Percentiles rank a stretch among this genome's conserved stretches.
Evolutionary conservation across 2,888 invertebrate genomes (phyloP).

Genomic region (Stomorhina lunata): DNA sequence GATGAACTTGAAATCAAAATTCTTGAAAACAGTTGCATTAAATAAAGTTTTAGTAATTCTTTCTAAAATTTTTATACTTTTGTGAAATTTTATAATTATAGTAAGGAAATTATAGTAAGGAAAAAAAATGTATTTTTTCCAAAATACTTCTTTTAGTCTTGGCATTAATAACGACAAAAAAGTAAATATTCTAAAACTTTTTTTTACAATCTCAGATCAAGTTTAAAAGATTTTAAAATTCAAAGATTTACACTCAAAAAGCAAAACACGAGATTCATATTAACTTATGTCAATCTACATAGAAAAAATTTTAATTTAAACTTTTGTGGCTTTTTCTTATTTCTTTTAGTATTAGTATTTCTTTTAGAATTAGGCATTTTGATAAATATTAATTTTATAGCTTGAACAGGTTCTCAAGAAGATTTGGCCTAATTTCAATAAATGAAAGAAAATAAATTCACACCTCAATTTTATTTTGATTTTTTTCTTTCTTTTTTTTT

Average conservation of each 20-base stretch:
- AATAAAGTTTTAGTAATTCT: too few relatives aligned
- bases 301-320: background rate
- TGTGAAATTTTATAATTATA: background rate
- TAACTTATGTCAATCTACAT: too few relatives aligned
- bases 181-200: too few relatives aligned
- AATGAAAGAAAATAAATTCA: slow-evolving; percentile 62
- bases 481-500: background rate
- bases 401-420: slow-evolving; percentile 56
- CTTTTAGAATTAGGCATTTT: background rate
- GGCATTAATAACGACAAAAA: too few relatives aligned
- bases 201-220: too few relatives aligned
- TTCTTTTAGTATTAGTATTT: background rate
- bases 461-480: slow-evolving; percentile 55
- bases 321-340: background rate
- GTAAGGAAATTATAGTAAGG: too few relatives aligned
- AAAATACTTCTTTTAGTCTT: too few relatives aligned
- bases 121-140: too few relatives aligned
- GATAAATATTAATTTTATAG: slow-evolving; percentile 20
- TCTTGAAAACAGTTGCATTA: too few relatives aligned
- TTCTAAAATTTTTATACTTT: too few relatives aligned
- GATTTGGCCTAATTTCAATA: slow-evolving; percentile 61
- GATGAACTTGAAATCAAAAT: too few relatives aligned
- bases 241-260: background rate
- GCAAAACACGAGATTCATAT: background rate
- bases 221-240: background rate